phyloP scores from a whole-genome alignment of 2,113 vertebrate species.

The Ochotona curzoniae region DNA sequence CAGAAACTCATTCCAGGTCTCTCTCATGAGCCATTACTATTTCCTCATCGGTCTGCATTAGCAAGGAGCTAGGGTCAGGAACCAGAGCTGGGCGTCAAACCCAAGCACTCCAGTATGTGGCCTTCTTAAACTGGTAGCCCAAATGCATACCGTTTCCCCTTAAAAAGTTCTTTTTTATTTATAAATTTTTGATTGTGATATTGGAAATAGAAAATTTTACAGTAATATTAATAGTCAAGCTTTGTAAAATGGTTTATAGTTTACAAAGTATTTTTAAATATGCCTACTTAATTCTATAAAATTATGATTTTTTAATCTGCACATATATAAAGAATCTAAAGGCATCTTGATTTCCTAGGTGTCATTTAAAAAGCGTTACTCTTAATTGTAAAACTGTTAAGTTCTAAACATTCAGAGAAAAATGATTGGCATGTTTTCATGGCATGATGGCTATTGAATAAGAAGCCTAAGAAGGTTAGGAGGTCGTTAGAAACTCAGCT shows the following conservation, averaged over 20 bases:
- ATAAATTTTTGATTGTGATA: neutral
- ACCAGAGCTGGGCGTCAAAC: neutral
- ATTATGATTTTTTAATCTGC: neutral
- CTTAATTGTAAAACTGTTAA: neutral
- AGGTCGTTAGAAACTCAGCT: neutral
- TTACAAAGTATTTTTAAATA: constrained; percentile 4
- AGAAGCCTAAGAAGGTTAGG: neutral
- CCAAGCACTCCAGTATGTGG: neutral
- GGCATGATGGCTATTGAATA: neutral
- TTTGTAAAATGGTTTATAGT: constrained; percentile 32
- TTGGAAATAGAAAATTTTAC: neutral
- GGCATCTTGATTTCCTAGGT: constrained; percentile 15
- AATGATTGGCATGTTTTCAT: neutral
- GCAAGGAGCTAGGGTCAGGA: no score
- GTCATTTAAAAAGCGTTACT: neutral
- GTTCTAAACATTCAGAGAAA: neutral
- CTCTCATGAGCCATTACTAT: no score
- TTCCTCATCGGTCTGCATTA: no score
- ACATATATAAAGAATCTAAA: neutral
- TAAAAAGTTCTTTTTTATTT: no score
- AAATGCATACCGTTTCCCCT: no score
- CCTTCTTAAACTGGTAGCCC: no score
- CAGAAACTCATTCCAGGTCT: no score
- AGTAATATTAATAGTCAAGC: neutral
- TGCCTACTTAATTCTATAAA: constrained; percentile 31